Conservation (phyloP, 2,113 vertebrate species). For the Heliornis fulica region DNA sequence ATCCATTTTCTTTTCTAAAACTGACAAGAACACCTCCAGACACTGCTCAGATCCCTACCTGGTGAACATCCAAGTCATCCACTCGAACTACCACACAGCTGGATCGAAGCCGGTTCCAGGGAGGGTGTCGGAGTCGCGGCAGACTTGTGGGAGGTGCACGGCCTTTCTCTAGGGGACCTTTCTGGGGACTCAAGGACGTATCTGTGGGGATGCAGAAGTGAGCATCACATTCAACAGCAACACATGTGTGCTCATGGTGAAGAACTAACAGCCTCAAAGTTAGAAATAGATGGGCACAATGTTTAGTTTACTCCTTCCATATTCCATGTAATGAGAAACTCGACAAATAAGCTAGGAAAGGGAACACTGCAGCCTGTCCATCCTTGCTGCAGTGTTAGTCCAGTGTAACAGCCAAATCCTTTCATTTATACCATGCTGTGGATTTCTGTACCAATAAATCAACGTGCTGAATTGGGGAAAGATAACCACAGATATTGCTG, state of each 20-base stretch:
- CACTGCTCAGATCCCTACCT: constrained; percentile 72
- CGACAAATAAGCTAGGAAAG: neutral
- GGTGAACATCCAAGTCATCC: constrained; percentile 93
- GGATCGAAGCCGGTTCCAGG: constrained; percentile 88
- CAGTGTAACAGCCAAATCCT: neutral
- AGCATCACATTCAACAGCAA: neutral
- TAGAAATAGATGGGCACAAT: neutral
- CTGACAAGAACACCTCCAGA: rapidly evolving
- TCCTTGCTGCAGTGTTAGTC: neutral
- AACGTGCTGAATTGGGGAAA: neutral
- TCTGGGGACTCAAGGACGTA: constrained; percentile 57
- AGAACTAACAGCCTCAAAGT: neutral
- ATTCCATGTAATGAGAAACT: neutral
- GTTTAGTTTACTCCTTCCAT: neutral
- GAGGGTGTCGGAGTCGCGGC: constrained; percentile 38
- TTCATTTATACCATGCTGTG: neutral
- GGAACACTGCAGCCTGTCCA: neutral
- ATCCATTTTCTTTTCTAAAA: neutral
- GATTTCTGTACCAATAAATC: neutral
- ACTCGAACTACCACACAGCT: constrained; percentile 89
- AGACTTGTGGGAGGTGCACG: neutral
- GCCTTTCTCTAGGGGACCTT: constrained; percentile 52
- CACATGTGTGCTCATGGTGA: neutral
- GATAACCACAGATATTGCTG: neutral
- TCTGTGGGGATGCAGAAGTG: neutral